phyloP scores from a whole-genome alignment of 2,888 invertebrate genomes.

The Apomyelois bistriatella region DNA sequence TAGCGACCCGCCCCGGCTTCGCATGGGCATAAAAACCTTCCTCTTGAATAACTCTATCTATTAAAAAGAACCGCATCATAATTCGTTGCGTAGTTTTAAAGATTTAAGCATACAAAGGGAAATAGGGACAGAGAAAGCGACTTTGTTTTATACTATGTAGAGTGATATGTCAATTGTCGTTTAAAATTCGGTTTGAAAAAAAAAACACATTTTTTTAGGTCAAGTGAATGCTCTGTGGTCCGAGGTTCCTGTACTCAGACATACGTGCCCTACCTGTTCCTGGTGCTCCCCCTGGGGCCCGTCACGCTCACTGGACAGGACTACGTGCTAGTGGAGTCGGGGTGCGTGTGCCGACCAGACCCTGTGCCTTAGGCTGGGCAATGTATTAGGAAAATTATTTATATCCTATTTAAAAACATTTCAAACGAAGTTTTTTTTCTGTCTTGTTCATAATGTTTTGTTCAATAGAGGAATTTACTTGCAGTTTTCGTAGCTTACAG shows the following conservation, averaged over 20 bases:
- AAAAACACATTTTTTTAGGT: constrained; percentile 72
- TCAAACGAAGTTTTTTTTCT: background rate
- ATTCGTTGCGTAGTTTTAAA: too few species aligned
- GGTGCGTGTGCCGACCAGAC: constrained; percentile 91
- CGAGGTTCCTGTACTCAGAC: constrained; percentile 95
- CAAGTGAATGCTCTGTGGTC: constrained; percentile 92
- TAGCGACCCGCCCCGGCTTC: too few species aligned
- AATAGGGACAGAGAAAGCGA: too few species aligned
- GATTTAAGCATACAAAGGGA: too few species aligned
- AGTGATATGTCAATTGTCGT: too few species aligned
- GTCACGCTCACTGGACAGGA: constrained; percentile 95
- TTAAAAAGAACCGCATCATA: too few species aligned
- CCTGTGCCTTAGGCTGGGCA: constrained; percentile 30
- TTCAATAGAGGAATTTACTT: background rate
- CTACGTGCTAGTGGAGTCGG: constrained; percentile 96
- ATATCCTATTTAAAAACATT: background rate
- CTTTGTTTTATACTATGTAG: too few species aligned
- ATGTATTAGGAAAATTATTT: constrained; percentile 8
- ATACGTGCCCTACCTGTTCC: constrained; percentile 93
- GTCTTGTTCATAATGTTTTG: background rate
- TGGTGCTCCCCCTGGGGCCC: constrained; percentile 93
- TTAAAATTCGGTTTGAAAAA: too few species aligned
- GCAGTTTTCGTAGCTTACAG: too few species aligned
- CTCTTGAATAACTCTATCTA: too few species aligned
- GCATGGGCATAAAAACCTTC: too few species aligned